Evolutionary conservation across 2,888 invertebrate genomes (phyloP), one percentile per base, ranked within the genome.

Genomic region (Amphipyra berbera): DNA sequence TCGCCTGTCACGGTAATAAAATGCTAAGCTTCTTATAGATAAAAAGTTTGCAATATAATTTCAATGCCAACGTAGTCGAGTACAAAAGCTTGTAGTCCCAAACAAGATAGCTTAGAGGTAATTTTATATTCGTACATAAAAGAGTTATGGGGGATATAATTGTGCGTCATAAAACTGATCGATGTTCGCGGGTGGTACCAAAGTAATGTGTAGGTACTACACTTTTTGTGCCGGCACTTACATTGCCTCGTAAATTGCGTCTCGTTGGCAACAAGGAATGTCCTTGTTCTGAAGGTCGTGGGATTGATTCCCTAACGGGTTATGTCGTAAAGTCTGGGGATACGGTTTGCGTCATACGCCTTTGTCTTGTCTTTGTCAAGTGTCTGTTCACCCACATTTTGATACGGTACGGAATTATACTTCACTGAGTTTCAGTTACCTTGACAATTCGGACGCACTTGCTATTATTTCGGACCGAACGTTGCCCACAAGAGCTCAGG

Each of bases 91-190:
- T 48, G 45, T 44, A 40, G 35, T 37, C 35, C 15, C 15, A 33
- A 59, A 63, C 30, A 60, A 14, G 15, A 47, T 47, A 14, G 54
- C 70, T 74, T 37, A 53, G 55, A 73, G 65, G 72, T 65, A 72
- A 75, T 72, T 74, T 75, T 69, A 73, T 75, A 66, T 69, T 69
- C 58, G 15, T 45, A 67, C 65, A 71, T 78, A 67, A 78, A 78
- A 76, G 54, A 61, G 79, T 78, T 78, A 78, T 65, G 74, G 64
- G 64, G 63, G 50, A 61, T 68, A 68, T 77, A 77, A 68, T 76
- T 72, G 75, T 71, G 61, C 35, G 56, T 64, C 79, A 64, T 78
- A 74, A 74, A 73, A 53, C 46, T 61, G 61, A 58, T 68, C 76
- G 60, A 76, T 70, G 65, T 52, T 61, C 42, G 49, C 42, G 55